phyloP scores from a whole-genome alignment of 2,113 vertebrate genomes.

The Conger conger region DNA sequence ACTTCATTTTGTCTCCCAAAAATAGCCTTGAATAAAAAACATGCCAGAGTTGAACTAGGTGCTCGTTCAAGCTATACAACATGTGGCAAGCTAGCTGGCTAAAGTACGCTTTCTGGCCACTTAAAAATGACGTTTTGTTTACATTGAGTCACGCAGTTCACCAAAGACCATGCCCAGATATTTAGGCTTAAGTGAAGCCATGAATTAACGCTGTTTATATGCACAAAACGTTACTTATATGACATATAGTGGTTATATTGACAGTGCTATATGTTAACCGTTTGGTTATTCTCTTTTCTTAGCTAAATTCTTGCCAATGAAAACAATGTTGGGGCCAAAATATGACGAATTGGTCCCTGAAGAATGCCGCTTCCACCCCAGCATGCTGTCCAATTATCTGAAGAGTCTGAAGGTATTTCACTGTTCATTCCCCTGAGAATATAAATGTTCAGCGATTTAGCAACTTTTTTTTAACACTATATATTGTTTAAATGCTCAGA shows the following conservation, averaged over 20 bases:
- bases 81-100: background rate
- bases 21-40: background rate
- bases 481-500: background rate
- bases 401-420: slow-evolving; percentile 84
- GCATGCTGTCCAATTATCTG: slow-evolving; percentile 93
- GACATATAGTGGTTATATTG: background rate
- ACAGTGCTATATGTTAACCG: background rate
- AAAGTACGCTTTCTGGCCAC: background rate
- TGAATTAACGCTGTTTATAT: background rate
- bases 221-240: background rate
- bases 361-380: slow-evolving; percentile 91
- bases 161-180: background rate
- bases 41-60: background rate
- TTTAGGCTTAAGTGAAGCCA: background rate
- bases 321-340: slow-evolving; percentile 93
- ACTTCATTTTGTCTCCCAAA: too few species aligned
- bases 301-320: slow-evolving; percentile 97
- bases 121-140: background rate
- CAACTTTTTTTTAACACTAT: background rate
- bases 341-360: slow-evolving; percentile 94
- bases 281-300: background rate
- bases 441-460: background rate
- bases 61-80: background rate
- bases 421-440: background rate
- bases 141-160: background rate